phyloP scores from a whole-genome alignment of 2,113 vertebrate species.

The Hoplias malabaricus region DNA sequence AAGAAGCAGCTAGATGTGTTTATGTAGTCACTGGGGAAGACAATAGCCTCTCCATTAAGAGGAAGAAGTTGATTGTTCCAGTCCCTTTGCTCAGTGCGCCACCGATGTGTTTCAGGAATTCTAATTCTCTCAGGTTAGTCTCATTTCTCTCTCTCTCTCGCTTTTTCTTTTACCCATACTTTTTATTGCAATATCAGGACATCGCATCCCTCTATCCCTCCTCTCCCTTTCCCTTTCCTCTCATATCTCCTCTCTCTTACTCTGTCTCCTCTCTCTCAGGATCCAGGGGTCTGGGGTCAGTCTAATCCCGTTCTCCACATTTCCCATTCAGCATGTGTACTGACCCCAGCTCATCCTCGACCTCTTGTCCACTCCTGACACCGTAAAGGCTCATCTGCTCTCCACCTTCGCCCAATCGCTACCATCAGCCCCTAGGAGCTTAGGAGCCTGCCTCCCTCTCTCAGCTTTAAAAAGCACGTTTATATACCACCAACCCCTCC shows the following conservation, averaged over 20 bases:
- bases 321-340: constrained; percentile 19
- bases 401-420: constrained; percentile 13
- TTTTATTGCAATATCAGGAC: too few relatives aligned
- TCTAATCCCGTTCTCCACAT: constrained; percentile 24
- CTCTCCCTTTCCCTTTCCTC: constrained; percentile 1
- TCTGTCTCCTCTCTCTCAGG: neutral
- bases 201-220: neutral
- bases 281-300: neutral
- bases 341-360: constrained; percentile 19
- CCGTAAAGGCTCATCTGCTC: neutral
- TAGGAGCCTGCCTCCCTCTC: constrained; percentile 31
- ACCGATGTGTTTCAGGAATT: neutral
- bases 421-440: constrained; percentile 13
- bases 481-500: too few relatives aligned
- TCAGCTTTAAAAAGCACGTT: constrained; percentile 45
- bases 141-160: neutral
- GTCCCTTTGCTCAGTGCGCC: neutral
- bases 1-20: constrained; percentile 24
- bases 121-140: neutral
- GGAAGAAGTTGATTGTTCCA: constrained; percentile 22
- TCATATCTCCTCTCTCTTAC: neutral
- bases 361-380: constrained; percentile 27
- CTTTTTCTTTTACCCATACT: neutral
- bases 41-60: constrained; percentile 28
- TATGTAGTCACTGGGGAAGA: constrained; percentile 34